Evolutionary conservation across 2,888 invertebrate genomes (phyloP).

Genomic region (Chrysina gloriosa): DNA sequence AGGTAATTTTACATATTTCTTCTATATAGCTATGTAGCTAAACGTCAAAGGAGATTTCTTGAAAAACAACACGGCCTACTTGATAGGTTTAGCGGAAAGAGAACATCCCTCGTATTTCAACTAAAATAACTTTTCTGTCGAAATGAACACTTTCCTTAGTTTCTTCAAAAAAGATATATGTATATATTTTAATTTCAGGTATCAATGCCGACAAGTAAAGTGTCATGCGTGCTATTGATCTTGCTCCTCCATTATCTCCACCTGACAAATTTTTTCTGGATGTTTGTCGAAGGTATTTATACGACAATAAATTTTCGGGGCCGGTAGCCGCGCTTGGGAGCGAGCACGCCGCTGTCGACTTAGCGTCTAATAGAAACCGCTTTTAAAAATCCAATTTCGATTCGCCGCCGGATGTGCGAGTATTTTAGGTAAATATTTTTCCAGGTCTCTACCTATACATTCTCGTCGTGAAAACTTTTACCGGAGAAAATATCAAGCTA

Average conservation of each 20-base stretch:
- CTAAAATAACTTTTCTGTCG: too few species aligned
- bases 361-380: constrained; percentile 9
- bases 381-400: constrained; percentile 28
- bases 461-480: constrained; percentile 86
- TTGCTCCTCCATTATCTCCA: constrained; percentile 89
- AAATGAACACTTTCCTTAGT: neutral
- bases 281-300: constrained; percentile 91
- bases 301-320: too few species aligned
- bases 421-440: constrained; percentile 52
- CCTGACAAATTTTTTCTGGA: constrained; percentile 96
- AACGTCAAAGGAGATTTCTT: too few species aligned
- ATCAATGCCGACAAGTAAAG: constrained; percentile 53
- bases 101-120: too few species aligned
- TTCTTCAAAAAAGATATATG: neutral
- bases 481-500: constrained; percentile 83
- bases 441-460: constrained; percentile 85
- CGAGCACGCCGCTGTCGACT: neutral
- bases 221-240: constrained; percentile 77
- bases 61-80: too few species aligned
- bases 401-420: neutral
- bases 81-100: too few species aligned
- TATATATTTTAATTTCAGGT: constrained; percentile 49
- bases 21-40: too few species aligned
- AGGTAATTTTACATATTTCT: too few species aligned
- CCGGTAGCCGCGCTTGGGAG: too few species aligned